phyloP scores from a whole-genome alignment of 2,888 invertebrate species.

The Mythimna lalbum region DNA sequence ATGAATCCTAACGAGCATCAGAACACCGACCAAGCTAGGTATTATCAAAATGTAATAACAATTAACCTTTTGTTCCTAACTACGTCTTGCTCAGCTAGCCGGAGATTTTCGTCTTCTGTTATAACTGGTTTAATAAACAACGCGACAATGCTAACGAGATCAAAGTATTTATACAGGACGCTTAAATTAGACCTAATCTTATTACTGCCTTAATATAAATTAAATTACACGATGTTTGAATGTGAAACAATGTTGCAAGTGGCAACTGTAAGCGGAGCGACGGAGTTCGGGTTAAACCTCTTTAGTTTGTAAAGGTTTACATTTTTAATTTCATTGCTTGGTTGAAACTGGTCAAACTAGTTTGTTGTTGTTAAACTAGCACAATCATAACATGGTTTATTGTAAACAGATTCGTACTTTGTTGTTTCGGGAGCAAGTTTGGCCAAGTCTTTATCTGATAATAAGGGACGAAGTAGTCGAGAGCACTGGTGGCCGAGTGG shows the following conservation, averaged over 20 bases:
- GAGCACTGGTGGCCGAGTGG: no score
- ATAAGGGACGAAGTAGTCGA: no score
- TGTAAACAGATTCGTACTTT: neutral
- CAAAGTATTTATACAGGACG: slow-evolving; percentile 80
- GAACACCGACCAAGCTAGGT: neutral
- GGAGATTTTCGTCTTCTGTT: slow-evolving; percentile 60
- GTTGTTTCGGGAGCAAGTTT: neutral
- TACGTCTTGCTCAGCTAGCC: slow-evolving; percentile 31
- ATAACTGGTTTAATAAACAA: slow-evolving; percentile 69
- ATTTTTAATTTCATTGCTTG: slow-evolving; percentile 20
- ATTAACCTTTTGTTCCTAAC: slow-evolving; percentile 56
- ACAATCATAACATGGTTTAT: slow-evolving; percentile 8
- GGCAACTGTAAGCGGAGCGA: slow-evolving; percentile 47
- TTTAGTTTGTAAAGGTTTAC: slow-evolving; percentile 29
- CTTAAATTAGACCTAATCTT: slow-evolving; percentile 77
- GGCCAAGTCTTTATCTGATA: no score
- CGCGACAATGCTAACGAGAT: slow-evolving; percentile 75
- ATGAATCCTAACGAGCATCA: neutral
- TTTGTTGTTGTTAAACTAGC: slow-evolving; percentile 1
- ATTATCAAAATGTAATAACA: slow-evolving; percentile 40
- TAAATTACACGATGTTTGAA: slow-evolving; percentile 70
- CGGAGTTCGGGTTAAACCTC: slow-evolving; percentile 29
- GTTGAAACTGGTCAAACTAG: slow-evolving; percentile 15
- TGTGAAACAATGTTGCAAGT: slow-evolving; percentile 60
- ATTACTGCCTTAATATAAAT: slow-evolving; percentile 75